A percentile compares a stretch with the other conserved stretches of the same genome.
Conservation (phyloP, 2,888 invertebrate species). For the Chrysolina oricalcia region DNA sequence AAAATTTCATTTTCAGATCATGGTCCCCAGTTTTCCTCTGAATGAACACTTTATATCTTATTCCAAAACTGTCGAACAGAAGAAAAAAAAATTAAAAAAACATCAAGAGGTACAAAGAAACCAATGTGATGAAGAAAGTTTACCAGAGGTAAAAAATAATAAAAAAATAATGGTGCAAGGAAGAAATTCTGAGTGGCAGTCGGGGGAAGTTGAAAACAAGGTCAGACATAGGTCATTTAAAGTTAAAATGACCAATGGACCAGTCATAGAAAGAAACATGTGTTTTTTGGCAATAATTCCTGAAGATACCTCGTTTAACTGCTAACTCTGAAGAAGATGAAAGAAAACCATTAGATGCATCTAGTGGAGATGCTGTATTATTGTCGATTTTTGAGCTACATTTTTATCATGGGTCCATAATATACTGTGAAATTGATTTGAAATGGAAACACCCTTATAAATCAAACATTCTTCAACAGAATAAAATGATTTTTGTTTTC, state of each 20-base stretch:
- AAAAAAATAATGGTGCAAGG: slow-evolving; percentile 12
- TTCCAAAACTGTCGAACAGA: too few species aligned
- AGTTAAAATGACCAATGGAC: not conserved
- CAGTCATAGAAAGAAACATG: not conserved
- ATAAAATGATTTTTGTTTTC: too few species aligned
- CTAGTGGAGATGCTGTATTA: too few species aligned
- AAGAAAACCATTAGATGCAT: too few species aligned
- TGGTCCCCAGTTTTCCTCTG: slow-evolving; percentile 4
- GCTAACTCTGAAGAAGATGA: not conserved
- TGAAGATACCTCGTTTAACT: not conserved
- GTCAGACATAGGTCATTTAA: slow-evolving; percentile 17
- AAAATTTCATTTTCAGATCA: slow-evolving; percentile 17
- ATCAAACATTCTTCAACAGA: too few species aligned
- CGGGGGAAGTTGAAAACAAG: not conserved
- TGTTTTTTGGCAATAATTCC: slow-evolving; percentile 1
- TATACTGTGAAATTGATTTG: too few species aligned
- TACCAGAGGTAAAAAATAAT: slow-evolving; percentile 2
- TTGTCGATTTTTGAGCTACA: too few species aligned
- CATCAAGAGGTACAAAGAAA: not conserved
- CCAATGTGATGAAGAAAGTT: not conserved
- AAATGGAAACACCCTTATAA: too few species aligned
- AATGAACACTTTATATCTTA: too few species aligned
- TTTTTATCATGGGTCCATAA: too few species aligned
- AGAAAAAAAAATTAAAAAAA: not conserved
- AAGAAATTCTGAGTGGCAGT: slow-evolving; percentile 12